phyloP scores from a whole-genome alignment of 1,140 invertebrate genomes.

The Nasonia longicornis region DNA sequence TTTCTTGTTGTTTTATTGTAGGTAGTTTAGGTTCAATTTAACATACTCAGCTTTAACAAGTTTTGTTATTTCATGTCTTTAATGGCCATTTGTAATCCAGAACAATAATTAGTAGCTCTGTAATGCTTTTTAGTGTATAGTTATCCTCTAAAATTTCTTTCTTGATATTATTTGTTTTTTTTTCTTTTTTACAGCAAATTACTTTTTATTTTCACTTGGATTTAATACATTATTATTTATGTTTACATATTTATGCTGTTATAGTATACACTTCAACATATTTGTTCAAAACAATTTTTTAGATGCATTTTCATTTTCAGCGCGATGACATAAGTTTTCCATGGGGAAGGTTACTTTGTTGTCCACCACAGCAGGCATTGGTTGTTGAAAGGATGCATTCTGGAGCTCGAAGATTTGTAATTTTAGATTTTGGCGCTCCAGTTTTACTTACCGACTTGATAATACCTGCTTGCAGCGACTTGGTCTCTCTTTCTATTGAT shows the following conservation, averaged over 20 bases:
- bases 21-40: background rate
- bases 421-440: constrained; percentile 89
- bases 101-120: background rate
- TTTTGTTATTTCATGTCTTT: background rate
- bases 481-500: constrained; percentile 90
- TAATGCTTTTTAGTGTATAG: background rate
- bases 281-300: background rate
- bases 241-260: background rate
- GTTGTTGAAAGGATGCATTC: constrained; percentile 95
- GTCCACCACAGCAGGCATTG: constrained; percentile 85
- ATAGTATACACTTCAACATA: background rate
- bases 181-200: background rate
- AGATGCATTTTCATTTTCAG: constrained; percentile 51
- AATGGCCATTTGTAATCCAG: background rate
- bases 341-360: constrained; percentile 81
- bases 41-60: background rate
- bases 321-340: constrained; percentile 69
- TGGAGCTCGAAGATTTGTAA: constrained; percentile 87
- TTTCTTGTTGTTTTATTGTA: too few relatives aligned
- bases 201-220: constrained; percentile 19
- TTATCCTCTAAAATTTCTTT: too few relatives aligned
- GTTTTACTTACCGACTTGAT: constrained; percentile 89
- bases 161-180: background rate
- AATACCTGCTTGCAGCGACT: constrained; percentile 87
- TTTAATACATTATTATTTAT: constrained; percentile 12